Base-by-base conservation (phyloP, 2,113 vertebrate species). In the Tachycineta bicolor region DNA sequence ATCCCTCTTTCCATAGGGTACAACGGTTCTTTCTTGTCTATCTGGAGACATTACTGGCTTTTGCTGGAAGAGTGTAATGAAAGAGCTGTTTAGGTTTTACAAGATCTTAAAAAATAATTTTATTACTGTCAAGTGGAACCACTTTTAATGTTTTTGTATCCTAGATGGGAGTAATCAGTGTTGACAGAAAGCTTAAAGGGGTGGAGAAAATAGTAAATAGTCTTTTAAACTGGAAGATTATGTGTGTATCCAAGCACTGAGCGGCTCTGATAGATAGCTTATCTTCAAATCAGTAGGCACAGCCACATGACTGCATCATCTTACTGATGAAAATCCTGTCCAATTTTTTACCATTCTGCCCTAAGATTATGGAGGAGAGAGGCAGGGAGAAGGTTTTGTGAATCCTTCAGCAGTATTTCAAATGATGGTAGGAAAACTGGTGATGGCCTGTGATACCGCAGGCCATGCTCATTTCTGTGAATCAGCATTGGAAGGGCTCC, bases 41-140 rank as follows among this genome's bases (percentile, higher is more conserved):
- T 76, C 55, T 68, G 71, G 55, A 77, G 90, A 65, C 7, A 24
- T 46, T 67, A 53, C 28, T 39, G 53, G 15, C 23, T 65, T 87
- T 87, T 85, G 37, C 58, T 71, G 33, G 58, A 63, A 46, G 19
- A 82, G 14, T 3, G 20, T 71, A 92, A 84, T 53, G 70, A 73
- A 95, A 76, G n/a, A 80, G 9, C 15, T 80, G 33, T 50, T 93
- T 67, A 37, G 33, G 24, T 83, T 96, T 91, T 78, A 80, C 5
- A 20, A 47, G n/a, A 50, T 90, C 62, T 76, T 88, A 37, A 95
- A 91, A 89, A 91, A 44, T 63, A 80, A 70, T 68, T 90, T 80
- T 14, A 76, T 88, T 91, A 62, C 53, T 3, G 1, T 39, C 43
- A 55, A 94, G 47, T 67, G 19, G 46, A 94, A 86, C 39, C 47